Evolutionary conservation across 2,888 invertebrate genomes (phyloP).

Genomic region (Cosmia trapezina): DNA sequence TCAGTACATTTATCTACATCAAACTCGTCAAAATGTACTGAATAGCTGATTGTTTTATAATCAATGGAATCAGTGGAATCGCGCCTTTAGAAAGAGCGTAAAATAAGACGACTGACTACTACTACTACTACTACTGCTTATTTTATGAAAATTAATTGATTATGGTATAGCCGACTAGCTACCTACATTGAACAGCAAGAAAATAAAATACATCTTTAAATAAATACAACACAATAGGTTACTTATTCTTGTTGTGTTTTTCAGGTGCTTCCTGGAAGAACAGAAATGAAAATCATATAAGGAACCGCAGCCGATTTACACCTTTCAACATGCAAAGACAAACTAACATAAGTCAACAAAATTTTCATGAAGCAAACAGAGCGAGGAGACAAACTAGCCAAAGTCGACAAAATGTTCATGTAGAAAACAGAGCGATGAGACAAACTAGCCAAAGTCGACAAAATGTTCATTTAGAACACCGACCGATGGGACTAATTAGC

Average conservation of each 20-base stretch:
- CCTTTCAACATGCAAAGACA: neutral
- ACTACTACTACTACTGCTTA: too few relatives aligned
- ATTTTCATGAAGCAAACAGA: constrained; percentile 18
- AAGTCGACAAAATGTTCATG: constrained; percentile 2
- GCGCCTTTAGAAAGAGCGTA: neutral
- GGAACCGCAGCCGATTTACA: neutral
- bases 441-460: constrained; percentile 9
- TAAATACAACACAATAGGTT: neutral
- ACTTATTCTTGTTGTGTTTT: neutral
- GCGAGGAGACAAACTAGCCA: neutral
- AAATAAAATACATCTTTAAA: neutral
- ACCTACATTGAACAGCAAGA: neutral
- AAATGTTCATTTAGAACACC: neutral
- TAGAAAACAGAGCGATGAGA: neutral
- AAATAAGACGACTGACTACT: neutral
- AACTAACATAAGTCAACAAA: constrained; percentile 3
- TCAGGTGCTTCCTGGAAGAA: constrained; percentile 45
- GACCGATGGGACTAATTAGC: neutral
- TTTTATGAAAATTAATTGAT: too few relatives aligned
- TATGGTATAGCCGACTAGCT: too few relatives aligned
- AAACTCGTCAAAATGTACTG: too few relatives aligned
- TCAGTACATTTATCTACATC: too few relatives aligned
- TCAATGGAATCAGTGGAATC: too few relatives aligned
- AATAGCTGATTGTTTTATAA: too few relatives aligned
- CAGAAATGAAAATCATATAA: neutral